Percentiles rank a stretch among this genome's conserved stretches.
phyloP scores from a whole-genome alignment of 2,113 vertebrate species.

The Xiphias gladius region DNA sequence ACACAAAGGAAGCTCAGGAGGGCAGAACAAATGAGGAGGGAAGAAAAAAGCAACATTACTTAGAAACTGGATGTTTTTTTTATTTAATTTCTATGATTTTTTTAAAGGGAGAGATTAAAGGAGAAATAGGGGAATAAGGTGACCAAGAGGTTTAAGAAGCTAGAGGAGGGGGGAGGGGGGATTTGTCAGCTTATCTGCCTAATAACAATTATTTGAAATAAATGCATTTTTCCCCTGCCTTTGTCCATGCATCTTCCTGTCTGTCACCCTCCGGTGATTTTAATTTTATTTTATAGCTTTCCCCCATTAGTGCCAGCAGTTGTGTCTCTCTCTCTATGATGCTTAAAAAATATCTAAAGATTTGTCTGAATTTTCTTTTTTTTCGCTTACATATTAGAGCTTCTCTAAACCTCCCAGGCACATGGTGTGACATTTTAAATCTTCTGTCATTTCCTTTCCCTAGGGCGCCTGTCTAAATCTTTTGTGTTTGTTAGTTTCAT shows the following conservation, averaged over 20 bases:
- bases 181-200: constrained; percentile 74
- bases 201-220: constrained; percentile 73
- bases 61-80: not conserved
- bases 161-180: constrained; percentile 39
- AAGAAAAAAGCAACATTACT: constrained; percentile 22
- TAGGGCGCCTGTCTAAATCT: constrained; percentile 22
- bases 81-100: not conserved
- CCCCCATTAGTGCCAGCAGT: constrained; percentile 45
- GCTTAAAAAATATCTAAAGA: constrained; percentile 57
- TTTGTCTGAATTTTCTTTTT: constrained; percentile 1
- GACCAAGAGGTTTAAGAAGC: constrained; percentile 13
- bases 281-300: constrained; percentile 54
- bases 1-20: not conserved
- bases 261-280: constrained; percentile 52
- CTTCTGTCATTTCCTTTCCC: constrained; percentile 46
- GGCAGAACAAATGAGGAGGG: constrained; percentile 23
- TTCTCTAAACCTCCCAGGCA: constrained; percentile 53
- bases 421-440: constrained; percentile 61
- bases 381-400: constrained; percentile 49
- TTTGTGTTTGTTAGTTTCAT: constrained; percentile 55
- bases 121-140: not conserved
- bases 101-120: constrained; percentile 3
- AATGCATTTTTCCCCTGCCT: constrained; percentile 47
- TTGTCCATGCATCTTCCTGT: constrained; percentile 50
- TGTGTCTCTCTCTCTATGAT: constrained; percentile 20